Conservation (phyloP, 2,888 invertebrate genomes). For the Strigamia transsilvanica region DNA sequence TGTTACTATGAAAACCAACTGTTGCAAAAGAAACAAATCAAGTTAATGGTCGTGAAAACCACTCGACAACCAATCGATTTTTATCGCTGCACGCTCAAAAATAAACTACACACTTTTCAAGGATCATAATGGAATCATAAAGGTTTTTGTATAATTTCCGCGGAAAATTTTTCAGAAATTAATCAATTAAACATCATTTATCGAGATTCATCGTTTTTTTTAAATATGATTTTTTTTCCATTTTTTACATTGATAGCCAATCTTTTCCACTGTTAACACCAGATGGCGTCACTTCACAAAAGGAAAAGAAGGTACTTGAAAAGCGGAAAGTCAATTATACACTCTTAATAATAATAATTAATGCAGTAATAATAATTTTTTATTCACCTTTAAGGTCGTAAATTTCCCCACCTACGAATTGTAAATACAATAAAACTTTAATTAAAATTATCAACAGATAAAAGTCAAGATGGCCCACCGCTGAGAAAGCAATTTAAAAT, state of each 20-base stretch:
- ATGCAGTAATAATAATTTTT: not conserved
- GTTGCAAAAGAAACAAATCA: not conserved
- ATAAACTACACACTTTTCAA: not conserved
- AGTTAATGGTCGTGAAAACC: not conserved
- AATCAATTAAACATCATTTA: not conserved
- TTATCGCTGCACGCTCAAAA: not conserved
- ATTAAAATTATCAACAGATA: conserved; percentile 13
- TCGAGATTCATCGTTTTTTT: not conserved
- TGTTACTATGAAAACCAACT: not conserved
- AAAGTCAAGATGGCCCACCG: not conserved
- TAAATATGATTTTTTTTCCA: not conserved
- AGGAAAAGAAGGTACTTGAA: not conserved
- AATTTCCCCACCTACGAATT: conserved; percentile 6
- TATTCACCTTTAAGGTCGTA: not conserved
- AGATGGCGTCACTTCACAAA: not conserved
- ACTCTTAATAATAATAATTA: not conserved
- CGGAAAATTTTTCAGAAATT: not conserved
- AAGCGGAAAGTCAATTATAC: not conserved
- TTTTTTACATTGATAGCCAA: not conserved
- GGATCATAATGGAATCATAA: not conserved
- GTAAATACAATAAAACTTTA: conserved; percentile 31
- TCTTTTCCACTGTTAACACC: not conserved
- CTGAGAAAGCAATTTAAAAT: conserved; percentile 41
- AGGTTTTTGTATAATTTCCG: too few species aligned
- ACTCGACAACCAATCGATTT: not conserved